Base-by-base conservation (phyloP, 2,797 vertebrate genomes). In the Lacerta agilis region DNA sequence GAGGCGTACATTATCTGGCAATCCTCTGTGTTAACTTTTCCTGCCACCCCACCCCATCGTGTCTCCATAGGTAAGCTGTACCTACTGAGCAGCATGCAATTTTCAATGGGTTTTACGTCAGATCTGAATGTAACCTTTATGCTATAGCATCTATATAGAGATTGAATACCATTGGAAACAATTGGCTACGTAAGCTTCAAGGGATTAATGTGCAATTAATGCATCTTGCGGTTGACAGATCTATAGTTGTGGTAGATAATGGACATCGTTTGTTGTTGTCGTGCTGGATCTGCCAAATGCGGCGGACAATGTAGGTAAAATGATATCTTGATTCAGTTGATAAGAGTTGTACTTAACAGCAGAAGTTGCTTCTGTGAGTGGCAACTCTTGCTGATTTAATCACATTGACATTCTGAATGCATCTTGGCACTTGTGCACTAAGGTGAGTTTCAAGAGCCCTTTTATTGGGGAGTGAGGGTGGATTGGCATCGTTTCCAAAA, bases 111-210 rank as follows among this genome's bases (percentile, higher is more conserved):
- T 0, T 87, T 92, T 90, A 58, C 58, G 73, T 93, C 91, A 79
- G 87, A 41, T 90, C 66, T 86, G 73, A 87, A 87, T 90, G 86
- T 89, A 85, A 33, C 13, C 41, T 87, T 88, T 41, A 82, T 87
- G 77, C 38, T 82, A 1, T 27, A 82, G 83, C 64, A 88, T 78
- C 89, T 77, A 4, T 1, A 27, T 89, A 86, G 64, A 85, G 79
- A 85, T 89, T 89, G 76, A 86, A 38, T 77, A 77, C 27, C 25
- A 33, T 73, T 23, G 73, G 69, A 86, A 83, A 86, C n/a, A 83
- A 88, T 75, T 83, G 91, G 55, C 0, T 1, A 72, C 66, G 18
- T 17, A 23, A 92, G 83, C 79, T 79, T 2, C 0, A 82, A 88
- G 81, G 67, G 86, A 79, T 82, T 86, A 90, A 73, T 81, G 43